These are phyloP conservation scores for Parnassius apollo DNA, from an alignment of 2,888 invertebrate species.

Conservation along the genomic window DNA sequence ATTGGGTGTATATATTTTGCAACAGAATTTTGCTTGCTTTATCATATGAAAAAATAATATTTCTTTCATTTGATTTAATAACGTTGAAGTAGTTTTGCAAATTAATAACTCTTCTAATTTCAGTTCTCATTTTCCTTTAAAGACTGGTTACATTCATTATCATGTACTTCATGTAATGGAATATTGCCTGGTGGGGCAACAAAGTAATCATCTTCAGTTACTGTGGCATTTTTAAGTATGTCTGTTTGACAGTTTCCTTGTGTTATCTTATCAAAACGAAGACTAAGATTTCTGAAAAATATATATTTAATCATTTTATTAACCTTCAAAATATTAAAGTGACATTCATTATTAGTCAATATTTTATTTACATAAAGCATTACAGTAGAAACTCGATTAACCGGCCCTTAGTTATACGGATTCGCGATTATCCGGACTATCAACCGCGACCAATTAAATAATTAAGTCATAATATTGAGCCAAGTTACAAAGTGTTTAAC, in stretches of 20 bases:
- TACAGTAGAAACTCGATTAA: no score
- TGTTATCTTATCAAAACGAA: constrained; percentile 85
- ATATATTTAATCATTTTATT: not conserved
- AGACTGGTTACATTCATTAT: constrained; percentile 37
- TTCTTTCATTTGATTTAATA: constrained; percentile 35
- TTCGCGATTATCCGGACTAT: no score
- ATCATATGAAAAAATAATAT: constrained; percentile 43
- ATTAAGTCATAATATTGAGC: no score
- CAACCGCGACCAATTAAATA: no score
- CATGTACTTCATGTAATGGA: constrained; percentile 81
- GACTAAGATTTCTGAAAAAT: constrained; percentile 80
- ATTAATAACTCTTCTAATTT: constrained; percentile 49
- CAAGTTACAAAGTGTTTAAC: no score
- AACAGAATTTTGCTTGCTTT: constrained; percentile 55
- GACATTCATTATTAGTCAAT: no score
- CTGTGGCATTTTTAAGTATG: constrained; percentile 86
- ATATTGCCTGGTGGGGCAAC: constrained; percentile 94
- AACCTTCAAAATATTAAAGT: not conserved
- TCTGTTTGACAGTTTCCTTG: constrained; percentile 85
- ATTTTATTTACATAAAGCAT: no score
- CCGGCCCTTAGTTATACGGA: no score
- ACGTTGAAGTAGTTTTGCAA: constrained; percentile 56
- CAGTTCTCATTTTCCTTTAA: constrained; percentile 64
- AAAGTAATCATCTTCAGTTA: constrained; percentile 94
- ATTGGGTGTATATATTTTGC: constrained; percentile 59